Evolutionary conservation across 2,113 vertebrate genomes (phyloP), one percentile per base, ranked within the genome.

Genomic region (Struthio camelus): DNA sequence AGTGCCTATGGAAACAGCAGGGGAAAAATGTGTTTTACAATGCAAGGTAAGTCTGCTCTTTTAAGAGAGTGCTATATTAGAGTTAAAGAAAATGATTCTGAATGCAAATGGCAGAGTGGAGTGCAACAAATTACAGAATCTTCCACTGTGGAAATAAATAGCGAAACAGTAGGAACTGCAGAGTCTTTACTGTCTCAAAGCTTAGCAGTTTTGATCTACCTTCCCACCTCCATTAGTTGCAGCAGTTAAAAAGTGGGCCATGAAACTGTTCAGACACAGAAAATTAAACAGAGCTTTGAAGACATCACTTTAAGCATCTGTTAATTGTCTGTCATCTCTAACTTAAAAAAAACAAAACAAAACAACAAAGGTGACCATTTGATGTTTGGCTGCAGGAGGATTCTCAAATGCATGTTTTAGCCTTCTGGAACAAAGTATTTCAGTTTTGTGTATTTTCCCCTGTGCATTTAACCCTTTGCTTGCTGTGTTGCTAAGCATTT

Each of bases 241-340:
- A 93, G 86, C 94, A 97, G 94, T 97, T 97, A 97, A 91, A 97
- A 96, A 97, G 79, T 81, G 88, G 54, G 82, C 81, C 77, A 82
- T 34, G 84, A 92, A 95, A 84, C 67, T 61, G n/a, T 51, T 40
- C 56, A 91, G 96, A 94, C 75, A 53, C 2, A 80, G 73, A 88
- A 50, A 89, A 87, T 85, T 80, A 90, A 94, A 89, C n/a, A 65
- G 78, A 87, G 76, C 89, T 96, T 91, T 91, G 85, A 92, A 93
- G 79, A 44, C 36, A 65, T 27, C 3, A 2, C 36, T 80, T 64
- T 76, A 91, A 93, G 59, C 58, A 64, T 78, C 62, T 90, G 65
- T 89, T 70, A 94, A 64, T 91, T 90, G 65, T 80, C 86, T 92
- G 54, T 75, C 58, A 81, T 66, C 46, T 86, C 53, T 89, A 88